A percentile compares a stretch with the other conserved stretches of the same genome.
These are phyloP conservation scores for Rhynchonycteris naso DNA, from an alignment of 2,797 vertebrate species.

Conservation along the genomic window DNA sequence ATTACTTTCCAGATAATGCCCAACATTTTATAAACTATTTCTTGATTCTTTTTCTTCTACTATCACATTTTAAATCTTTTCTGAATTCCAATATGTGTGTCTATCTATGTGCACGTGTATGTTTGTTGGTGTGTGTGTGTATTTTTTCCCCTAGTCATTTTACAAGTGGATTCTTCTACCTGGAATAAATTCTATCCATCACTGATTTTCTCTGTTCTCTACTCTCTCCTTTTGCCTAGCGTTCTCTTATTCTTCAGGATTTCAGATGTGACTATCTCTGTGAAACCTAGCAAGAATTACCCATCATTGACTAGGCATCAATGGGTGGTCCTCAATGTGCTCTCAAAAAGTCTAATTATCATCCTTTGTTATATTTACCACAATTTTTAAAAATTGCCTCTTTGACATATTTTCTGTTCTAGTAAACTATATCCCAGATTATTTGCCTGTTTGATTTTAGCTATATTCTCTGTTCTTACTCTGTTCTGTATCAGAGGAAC, in stretches of 20 bases:
- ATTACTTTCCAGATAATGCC: not conserved
- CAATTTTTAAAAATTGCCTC: not conserved
- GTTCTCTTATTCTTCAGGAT: not conserved
- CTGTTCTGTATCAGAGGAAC: not conserved
- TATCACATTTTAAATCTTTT: not conserved
- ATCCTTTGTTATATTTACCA: not conserved
- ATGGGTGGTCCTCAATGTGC: not conserved
- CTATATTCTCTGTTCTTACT: not conserved
- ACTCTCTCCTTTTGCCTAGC: not conserved
- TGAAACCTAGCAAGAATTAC: not conserved
- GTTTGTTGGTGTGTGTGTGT: not conserved
- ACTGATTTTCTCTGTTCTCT: not conserved
- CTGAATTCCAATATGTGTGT: not conserved
- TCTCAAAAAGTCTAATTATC: not conserved
- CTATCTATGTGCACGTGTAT: not conserved
- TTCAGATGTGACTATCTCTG: rapidly evolving
- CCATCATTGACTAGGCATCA: not conserved
- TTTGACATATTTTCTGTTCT: not conserved
- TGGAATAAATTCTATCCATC: not conserved
- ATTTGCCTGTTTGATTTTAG: not conserved
- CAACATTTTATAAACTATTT: not conserved
- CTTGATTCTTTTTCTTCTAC: not conserved
- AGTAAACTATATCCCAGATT: not conserved
- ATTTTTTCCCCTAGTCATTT: not conserved
- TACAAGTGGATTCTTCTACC: not conserved